Evolutionary conservation across 1,140 invertebrate species (phyloP).

Genomic region (Fopius arisanus): DNA sequence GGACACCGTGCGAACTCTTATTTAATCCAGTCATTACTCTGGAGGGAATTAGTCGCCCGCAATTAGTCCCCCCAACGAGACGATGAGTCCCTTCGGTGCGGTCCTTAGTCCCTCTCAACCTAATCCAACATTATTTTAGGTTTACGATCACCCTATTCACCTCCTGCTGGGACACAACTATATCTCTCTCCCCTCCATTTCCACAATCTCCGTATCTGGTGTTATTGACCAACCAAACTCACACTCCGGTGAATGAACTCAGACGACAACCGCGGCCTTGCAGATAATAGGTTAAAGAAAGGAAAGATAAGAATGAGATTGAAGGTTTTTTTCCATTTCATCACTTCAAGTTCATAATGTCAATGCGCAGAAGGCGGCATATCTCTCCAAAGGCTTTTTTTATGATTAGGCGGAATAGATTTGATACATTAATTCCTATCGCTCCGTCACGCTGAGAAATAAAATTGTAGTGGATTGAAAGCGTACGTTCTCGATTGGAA

Average conservation of each 20-base stretch:
- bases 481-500: no score
- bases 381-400: no score
- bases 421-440: no score
- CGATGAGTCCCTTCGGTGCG: not conserved
- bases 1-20: no score
- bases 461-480: no score
- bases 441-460: no score
- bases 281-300: not conserved
- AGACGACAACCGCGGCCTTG: constrained; percentile 12
- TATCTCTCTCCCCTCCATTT: not conserved
- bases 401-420: no score
- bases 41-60: no score
- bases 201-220: not conserved
- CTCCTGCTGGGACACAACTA: not conserved
- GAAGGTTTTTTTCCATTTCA: not conserved
- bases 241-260: constrained; percentile 29
- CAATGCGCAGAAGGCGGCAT: no score
- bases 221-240: constrained; percentile 7
- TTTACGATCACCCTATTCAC: not conserved
- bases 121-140: not conserved
- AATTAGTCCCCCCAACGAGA: not conserved
- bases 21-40: no score
- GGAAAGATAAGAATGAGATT: not conserved
- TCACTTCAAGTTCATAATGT: no score
- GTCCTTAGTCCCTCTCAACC: not conserved